phyloP scores from a whole-genome alignment of 1,140 invertebrate species.

The Fopius arisanus region DNA sequence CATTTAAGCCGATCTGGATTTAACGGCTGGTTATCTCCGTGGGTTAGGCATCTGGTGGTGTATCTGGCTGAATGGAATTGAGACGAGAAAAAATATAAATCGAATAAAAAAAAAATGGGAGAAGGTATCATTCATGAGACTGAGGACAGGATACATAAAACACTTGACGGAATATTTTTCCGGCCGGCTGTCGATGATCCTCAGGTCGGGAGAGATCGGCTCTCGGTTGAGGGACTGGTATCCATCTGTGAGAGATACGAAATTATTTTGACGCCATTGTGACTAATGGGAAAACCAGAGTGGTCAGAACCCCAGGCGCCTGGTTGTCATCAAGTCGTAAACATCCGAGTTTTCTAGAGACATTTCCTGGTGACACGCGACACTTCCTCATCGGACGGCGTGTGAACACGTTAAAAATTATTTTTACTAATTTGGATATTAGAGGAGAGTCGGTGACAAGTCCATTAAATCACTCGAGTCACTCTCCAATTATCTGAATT shows the following conservation, averaged over 20 bases:
- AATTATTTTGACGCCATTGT: conserved; percentile 45
- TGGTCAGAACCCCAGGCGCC: conserved; percentile 41
- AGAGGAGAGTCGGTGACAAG: too few species aligned
- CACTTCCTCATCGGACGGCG: background rate
- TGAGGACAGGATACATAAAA: conserved; percentile 50
- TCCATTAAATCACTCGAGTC: too few species aligned
- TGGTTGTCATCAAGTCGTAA: background rate
- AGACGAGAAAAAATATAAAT: too few species aligned
- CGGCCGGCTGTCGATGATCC: conserved; percentile 34
- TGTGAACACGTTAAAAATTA: too few species aligned
- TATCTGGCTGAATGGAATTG: background rate
- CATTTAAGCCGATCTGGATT: conserved; percentile 41
- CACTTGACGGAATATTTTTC: conserved; percentile 51
- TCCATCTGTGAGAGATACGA: conserved; percentile 29
- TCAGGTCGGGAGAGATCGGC: background rate
- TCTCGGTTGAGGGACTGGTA: background rate
- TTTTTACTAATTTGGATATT: too few species aligned
- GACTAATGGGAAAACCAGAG: conserved; percentile 36
- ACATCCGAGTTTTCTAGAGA: background rate
- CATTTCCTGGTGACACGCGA: background rate
- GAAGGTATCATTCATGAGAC: conserved; percentile 8
- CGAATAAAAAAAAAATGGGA: background rate
- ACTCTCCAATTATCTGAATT: too few species aligned
- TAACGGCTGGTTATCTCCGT: background rate
- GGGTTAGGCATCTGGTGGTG: background rate